Base-by-base conservation (phyloP, 2,888 invertebrate genomes). In the Myopa testacea region DNA sequence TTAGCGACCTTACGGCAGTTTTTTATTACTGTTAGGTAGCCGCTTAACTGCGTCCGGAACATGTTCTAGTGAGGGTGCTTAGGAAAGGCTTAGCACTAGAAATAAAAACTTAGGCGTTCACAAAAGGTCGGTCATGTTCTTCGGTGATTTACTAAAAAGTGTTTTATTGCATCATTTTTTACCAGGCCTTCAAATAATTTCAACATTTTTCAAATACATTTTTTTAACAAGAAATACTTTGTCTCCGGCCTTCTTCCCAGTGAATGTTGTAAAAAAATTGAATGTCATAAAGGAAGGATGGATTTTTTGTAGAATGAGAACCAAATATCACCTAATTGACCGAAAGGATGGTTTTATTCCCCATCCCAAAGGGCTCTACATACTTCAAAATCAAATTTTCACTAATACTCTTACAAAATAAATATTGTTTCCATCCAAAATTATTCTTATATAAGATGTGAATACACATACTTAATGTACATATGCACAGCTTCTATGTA, bases 111-210 rank as follows among this genome's bases (percentile, higher is more conserved):
- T 3, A 7, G 68, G n/a, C 62, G n/a, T 10, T 26, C 62, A 10
- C 10, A 63, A 74, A 62, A 40, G 74, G 45, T 74, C 38, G 7
- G 16, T 10, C 34, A 5, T 26, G 19, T 37, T 34, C 34, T 65
- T 65, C 7, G 12, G 37, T 14, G 10, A 38, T 14, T 65, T 65
- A 10, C 6, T 58, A 37, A 75, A 63, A 52, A 65, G 55, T 52
- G 26, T 67, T 75, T 75, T 75, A 75, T 67, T 75, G 75, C 75
- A 75, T 75, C 37, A 75, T 67, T 50, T 16, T 75, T 75, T 58
- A 37, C 12, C 62, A 60, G n/a, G 16, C 19, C 19, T 12, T 12
- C 40, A 63, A 60, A 38, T 38, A 34, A 8, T 37, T 72, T 72
- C 38, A 60, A 40, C 10, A 16, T 62, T 45, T 62, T 62, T 69